Evolutionary conservation across 2,888 invertebrate species (phyloP).

Genomic region (Maniola hyperantus): DNA sequence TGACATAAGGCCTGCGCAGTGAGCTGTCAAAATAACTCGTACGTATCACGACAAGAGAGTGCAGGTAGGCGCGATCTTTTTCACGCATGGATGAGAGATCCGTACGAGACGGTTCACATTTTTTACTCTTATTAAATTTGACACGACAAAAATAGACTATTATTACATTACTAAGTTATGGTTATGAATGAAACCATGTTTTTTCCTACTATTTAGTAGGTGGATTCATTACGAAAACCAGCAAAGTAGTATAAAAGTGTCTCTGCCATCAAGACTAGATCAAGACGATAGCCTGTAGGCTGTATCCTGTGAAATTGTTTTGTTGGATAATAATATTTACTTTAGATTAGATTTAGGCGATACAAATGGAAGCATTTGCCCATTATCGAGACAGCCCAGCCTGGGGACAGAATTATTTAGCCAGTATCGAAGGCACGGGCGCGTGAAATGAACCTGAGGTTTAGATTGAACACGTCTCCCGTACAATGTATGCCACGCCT

Average conservation of each 20-base stretch:
- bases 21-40: constrained; percentile 52
- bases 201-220: too few species aligned
- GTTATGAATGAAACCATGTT: too few species aligned
- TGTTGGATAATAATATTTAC: too few species aligned
- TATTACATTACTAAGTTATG: not conserved
- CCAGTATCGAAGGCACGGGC: not conserved
- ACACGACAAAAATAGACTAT: not conserved
- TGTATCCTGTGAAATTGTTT: too few species aligned
- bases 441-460: constrained; percentile 5
- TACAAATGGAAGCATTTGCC: too few species aligned
- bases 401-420: not conserved
- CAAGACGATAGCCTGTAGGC: too few species aligned
- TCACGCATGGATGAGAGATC: constrained; percentile 42
- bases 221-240: too few species aligned
- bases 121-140: constrained; percentile 19
- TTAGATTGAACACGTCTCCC: constrained; percentile 6
- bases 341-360: too few species aligned
- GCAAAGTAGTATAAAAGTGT: too few species aligned
- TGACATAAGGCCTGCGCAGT: constrained; percentile 46
- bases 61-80: constrained; percentile 43
- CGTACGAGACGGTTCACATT: constrained; percentile 15
- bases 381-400: not conserved
- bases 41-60: constrained; percentile 45
- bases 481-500: too few species aligned
- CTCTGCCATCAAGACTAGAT: too few species aligned